Percentiles rank a stretch among this genome's conserved stretches.
Evolutionary conservation across 2,797 vertebrate species (phyloP).

Genomic region (Esox lucius): DNA sequence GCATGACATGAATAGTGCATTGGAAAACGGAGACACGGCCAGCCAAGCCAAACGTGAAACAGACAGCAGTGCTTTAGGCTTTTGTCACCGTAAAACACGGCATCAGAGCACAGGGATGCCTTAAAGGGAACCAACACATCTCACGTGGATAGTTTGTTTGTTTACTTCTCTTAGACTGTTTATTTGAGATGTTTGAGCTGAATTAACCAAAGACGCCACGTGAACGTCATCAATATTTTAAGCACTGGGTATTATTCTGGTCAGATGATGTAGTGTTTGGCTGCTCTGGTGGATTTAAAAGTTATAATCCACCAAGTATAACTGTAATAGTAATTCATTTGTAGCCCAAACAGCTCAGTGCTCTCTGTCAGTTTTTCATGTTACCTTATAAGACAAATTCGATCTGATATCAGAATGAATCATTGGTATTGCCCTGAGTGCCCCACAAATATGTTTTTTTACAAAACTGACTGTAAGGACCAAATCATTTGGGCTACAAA

Average conservation of each 20-base stretch:
- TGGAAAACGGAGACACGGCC: constrained; percentile 14
- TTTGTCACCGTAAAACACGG: background rate
- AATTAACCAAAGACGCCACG: background rate
- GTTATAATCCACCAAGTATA: background rate
- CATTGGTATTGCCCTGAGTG: background rate
- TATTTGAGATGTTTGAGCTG: background rate
- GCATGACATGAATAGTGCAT: constrained; percentile 27
- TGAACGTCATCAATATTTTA: background rate
- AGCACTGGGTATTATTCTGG: background rate
- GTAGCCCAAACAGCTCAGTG: too few species aligned
- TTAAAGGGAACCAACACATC: background rate
- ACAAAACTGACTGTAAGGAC: too few species aligned
- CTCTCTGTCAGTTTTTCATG: too few species aligned
- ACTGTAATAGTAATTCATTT: too few species aligned
- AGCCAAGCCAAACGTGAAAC: background rate
- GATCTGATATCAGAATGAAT: too few species aligned
- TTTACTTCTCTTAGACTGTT: background rate
- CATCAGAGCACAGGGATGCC: background rate
- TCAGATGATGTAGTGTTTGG: background rate
- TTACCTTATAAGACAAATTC: too few species aligned
- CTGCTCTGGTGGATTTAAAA: background rate
- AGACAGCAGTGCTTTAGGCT: background rate
- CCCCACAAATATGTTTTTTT: background rate
- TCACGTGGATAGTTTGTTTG: background rate
- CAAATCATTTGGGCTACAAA: too few species aligned